Evolutionary conservation across 1,140 invertebrate species (phyloP).

Genomic region (Heliconius melpomene): DNA sequence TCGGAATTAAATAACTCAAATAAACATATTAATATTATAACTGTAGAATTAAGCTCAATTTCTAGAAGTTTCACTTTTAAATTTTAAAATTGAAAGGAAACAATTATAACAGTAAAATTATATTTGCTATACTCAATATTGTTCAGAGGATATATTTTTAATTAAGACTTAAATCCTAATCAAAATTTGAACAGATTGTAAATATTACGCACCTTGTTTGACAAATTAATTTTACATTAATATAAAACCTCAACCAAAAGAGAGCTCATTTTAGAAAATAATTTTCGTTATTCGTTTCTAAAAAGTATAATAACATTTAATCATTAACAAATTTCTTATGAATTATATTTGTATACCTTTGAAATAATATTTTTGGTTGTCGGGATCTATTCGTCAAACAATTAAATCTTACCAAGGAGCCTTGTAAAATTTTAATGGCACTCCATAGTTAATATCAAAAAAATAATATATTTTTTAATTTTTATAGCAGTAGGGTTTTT

Average conservation of each 20-base stretch:
- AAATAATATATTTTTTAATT: too few relatives aligned
- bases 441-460: too few relatives aligned
- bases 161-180: conserved; percentile 47
- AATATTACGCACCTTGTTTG: conserved; percentile 35
- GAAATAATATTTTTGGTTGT: too few relatives aligned
- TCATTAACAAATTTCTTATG: background rate
- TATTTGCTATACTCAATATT: conserved; percentile 42
- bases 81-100: conserved; percentile 38
- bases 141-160: conserved; percentile 44
- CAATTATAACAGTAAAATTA: conserved; percentile 47
- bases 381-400: too few relatives aligned
- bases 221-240: conserved; percentile 34
- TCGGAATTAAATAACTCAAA: too few relatives aligned
- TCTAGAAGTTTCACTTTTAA: too few relatives aligned
- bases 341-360: background rate
- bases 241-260: conserved; percentile 9
- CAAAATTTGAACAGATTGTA: conserved; percentile 43
- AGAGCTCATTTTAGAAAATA: background rate
- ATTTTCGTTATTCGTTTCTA: background rate
- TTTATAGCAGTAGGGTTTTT: too few relatives aligned
- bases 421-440: too few relatives aligned
- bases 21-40: too few relatives aligned
- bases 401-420: too few relatives aligned
- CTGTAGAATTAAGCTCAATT: too few relatives aligned
- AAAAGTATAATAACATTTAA: background rate